phyloP scores from a whole-genome alignment of 2,888 invertebrate genomes.

The Agonopterix subpropinquella region DNA sequence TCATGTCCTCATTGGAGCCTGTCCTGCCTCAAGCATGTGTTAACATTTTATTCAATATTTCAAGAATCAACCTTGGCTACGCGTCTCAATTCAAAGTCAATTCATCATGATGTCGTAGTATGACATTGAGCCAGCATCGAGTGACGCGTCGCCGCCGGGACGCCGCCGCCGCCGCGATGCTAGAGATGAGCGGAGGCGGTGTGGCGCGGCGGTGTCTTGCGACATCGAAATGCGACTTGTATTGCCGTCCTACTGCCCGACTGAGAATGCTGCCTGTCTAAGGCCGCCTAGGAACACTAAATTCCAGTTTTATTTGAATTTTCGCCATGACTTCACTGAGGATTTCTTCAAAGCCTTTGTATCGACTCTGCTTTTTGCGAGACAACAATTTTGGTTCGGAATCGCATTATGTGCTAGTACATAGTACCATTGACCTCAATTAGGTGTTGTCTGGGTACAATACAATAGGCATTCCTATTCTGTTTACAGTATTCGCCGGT shows the following conservation, averaged over 20 bases:
- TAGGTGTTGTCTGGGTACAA: constrained; percentile 34
- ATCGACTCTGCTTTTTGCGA: no score
- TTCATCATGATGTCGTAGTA: constrained; percentile 9
- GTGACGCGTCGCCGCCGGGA: constrained; percentile 12
- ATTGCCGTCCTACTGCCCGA: constrained; percentile 38
- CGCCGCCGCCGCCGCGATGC: constrained; percentile 1
- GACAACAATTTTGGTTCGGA: background rate
- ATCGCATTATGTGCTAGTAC: background rate
- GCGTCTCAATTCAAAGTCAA: constrained; percentile 2
- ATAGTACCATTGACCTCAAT: constrained; percentile 24
- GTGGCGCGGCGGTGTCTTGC: constrained; percentile 23
- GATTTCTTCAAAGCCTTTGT: background rate
- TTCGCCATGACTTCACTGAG: no score
- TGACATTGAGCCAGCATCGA: constrained; percentile 24
- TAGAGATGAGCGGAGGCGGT: background rate
- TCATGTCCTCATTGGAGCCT: no score
- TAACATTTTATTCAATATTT: no score
- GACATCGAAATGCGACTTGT: constrained; percentile 33
- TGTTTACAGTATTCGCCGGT: constrained; percentile 28
- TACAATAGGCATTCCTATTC: constrained; percentile 7
- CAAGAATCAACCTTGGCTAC: constrained; percentile 1
- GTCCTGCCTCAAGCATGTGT: no score
- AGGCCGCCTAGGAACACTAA: no score
- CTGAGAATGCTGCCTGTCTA: constrained; percentile 25
- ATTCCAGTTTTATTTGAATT: no score